Percentiles rank a stretch among this genome's conserved stretches.
phyloP scores from a whole-genome alignment of 2,113 vertebrate genomes.

The Raphicerus campestris region DNA sequence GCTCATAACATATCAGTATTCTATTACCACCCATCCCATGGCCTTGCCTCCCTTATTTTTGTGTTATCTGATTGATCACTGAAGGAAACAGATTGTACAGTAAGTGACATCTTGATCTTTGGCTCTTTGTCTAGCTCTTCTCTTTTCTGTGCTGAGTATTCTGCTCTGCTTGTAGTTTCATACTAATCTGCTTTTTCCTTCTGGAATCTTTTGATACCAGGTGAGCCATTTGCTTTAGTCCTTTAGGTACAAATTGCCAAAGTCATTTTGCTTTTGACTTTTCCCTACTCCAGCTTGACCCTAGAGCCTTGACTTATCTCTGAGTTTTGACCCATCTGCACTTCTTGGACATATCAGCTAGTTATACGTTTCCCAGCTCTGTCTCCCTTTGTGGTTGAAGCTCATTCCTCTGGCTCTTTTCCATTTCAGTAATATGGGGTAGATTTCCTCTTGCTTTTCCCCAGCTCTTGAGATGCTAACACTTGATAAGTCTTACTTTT shows the following conservation, averaged over 20 bases:
- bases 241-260: neutral
- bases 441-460: neutral
- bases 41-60: neutral
- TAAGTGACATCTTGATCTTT: neutral
- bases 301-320: neutral
- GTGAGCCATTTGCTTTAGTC: neutral
- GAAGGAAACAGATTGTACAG: neutral
- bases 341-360: neutral
- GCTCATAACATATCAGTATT: neutral
- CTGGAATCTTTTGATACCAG: neutral
- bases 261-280: constrained; percentile 3
- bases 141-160: neutral
- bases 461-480: neutral
- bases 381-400: neutral
- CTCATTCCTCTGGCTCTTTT: neutral
- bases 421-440: neutral
- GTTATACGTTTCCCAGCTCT: neutral
- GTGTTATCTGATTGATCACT: neutral
- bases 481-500: neutral
- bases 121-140: neutral
- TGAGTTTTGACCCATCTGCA: constrained; percentile 19
- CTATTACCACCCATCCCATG: neutral
- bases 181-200: neutral
- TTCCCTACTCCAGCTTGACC: neutral
- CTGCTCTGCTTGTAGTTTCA: neutral